A percentile compares a stretch with the other conserved stretches of the same genome.
Conservation (phyloP, 2,888 invertebrate species). For the Brachyopa scutellaris region DNA sequence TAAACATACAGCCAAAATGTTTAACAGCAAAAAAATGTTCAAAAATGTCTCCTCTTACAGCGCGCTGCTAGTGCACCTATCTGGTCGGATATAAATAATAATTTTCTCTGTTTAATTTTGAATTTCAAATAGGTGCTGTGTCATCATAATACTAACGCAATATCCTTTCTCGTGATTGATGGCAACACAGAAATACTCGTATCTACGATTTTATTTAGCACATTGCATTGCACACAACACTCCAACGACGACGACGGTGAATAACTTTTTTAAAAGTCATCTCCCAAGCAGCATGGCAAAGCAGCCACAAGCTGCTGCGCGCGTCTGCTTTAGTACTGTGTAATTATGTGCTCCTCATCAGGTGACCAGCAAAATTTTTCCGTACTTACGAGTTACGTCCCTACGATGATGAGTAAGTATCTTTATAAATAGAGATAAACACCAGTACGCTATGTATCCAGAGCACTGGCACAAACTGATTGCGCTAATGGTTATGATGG, state of each 20-base stretch:
- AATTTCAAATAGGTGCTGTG: constrained; percentile 16
- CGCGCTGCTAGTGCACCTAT: too few relatives aligned
- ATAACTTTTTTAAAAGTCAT: too few relatives aligned
- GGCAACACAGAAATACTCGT: constrained; percentile 18
- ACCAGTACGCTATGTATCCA: constrained; percentile 42
- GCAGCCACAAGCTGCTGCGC: too few relatives aligned
- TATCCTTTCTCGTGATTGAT: constrained; percentile 58
- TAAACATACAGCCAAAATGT: too few relatives aligned
- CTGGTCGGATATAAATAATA: too few relatives aligned
- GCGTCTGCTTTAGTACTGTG: background rate
- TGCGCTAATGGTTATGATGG: constrained; percentile 47
- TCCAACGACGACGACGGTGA: constrained; percentile 1
- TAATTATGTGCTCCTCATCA: constrained; percentile 56
- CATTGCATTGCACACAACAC: constrained; percentile 12
- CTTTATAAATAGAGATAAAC: constrained; percentile 60
- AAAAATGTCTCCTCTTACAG: too few relatives aligned
- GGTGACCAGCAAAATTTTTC: constrained; percentile 50
- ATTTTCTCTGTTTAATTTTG: too few relatives aligned
- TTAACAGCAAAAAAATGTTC: too few relatives aligned
- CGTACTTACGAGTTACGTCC: constrained; percentile 36
- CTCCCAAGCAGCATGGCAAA: background rate
- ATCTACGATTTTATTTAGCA: constrained; percentile 25
- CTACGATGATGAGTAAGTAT: constrained; percentile 54
- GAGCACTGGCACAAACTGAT: constrained; percentile 55
- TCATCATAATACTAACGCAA: constrained; percentile 44